Conservation (phyloP, 1,140 invertebrate genomes). For the Drosophila punjabiensis region DNA sequence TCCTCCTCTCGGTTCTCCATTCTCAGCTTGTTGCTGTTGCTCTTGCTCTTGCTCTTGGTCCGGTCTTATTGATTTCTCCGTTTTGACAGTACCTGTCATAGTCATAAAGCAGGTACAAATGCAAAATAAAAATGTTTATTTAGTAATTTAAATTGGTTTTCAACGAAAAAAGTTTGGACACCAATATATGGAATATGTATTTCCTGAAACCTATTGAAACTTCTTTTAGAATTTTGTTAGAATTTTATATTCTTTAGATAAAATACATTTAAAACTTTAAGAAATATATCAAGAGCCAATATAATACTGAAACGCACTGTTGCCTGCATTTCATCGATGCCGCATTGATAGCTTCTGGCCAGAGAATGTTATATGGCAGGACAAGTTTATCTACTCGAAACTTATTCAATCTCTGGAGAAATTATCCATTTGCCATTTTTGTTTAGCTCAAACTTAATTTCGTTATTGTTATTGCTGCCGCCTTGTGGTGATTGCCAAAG, state of each 20-base stretch:
- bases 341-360: constrained; percentile 19
- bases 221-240: neutral
- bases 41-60: constrained; percentile 34
- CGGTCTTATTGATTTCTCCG: constrained; percentile 43
- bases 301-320: constrained; percentile 15
- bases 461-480: constrained; percentile 49
- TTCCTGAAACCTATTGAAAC: neutral
- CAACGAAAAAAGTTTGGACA: neutral
- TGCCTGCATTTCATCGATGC: constrained; percentile 24
- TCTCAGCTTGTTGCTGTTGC: constrained; percentile 17
- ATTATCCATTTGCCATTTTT: constrained; percentile 44
- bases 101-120: neutral
- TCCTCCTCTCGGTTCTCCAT: constrained; percentile 13
- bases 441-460: constrained; percentile 67
- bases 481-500: constrained; percentile 46
- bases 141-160: too few species aligned
- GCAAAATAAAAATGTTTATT: neutral
- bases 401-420: constrained; percentile 31
- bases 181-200: neutral
- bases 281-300: neutral
- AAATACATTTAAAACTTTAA: neutral
- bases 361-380: constrained; percentile 20
- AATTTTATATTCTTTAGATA: too few species aligned
- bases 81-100: constrained; percentile 27
- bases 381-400: constrained; percentile 51